Conservation (phyloP, 2,113 vertebrate species). For the Myocastor coypus region DNA sequence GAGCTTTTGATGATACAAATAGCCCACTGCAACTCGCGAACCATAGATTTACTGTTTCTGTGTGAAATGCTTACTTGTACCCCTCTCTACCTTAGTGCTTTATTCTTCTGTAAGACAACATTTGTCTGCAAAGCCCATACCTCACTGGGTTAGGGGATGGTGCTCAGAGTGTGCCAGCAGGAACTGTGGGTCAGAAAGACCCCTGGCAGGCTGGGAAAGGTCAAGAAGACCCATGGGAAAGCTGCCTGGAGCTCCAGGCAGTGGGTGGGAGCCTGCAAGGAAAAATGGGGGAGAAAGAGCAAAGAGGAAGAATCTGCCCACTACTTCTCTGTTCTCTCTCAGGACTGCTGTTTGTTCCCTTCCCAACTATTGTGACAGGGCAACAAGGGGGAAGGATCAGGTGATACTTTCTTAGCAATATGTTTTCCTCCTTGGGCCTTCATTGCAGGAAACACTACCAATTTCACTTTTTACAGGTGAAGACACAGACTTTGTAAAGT, state of each 20-base stretch:
- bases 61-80: neutral
- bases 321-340: neutral
- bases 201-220: neutral
- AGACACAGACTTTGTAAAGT: neutral
- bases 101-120: neutral
- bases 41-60: neutral
- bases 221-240: neutral
- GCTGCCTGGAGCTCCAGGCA: neutral
- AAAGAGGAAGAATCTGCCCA: neutral
- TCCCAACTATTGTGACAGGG: neutral
- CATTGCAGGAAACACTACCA: neutral
- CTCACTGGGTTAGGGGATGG: neutral
- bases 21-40: neutral
- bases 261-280: neutral
- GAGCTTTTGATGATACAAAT: neutral
- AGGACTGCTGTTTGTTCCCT: neutral
- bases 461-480: neutral
- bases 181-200: neutral
- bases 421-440: slow-evolving; percentile 6
- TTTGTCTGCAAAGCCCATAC: neutral
- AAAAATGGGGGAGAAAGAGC: neutral
- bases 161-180: neutral
- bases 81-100: neutral
- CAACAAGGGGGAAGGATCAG: neutral
- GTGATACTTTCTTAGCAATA: neutral